A percentile compares a stretch with the other conserved stretches of the same genome.
Evolutionary conservation across 1,140 invertebrate genomes (phyloP).

Genomic region (Spodoptera litura): DNA sequence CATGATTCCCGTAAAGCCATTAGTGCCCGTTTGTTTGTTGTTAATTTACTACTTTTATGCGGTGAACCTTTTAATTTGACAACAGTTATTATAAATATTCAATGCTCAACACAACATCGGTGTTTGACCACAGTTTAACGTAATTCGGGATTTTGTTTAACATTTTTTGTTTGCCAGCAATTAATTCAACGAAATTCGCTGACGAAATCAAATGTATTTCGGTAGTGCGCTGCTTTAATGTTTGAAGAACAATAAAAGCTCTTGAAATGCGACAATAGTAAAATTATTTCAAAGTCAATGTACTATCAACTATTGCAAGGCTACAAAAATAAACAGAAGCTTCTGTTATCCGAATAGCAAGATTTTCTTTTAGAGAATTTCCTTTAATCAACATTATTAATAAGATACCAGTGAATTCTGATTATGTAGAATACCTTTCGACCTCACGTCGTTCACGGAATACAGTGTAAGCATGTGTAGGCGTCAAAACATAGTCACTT

Average conservation of each 20-base stretch:
- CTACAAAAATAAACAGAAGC: not conserved
- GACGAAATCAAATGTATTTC: constrained; percentile 24
- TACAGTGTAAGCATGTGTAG: constrained; percentile 35
- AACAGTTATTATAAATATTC: constrained; percentile 23
- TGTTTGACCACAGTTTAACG: constrained; percentile 18
- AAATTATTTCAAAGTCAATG: not conserved
- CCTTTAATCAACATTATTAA: constrained; percentile 16
- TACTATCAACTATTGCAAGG: not conserved
- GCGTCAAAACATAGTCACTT: constrained; percentile 42
- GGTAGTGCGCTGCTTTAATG: not conserved
- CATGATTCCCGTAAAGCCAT: constrained; percentile 67
- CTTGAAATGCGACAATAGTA: not conserved
- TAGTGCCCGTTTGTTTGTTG: constrained; percentile 51
- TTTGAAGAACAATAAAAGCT: not conserved
- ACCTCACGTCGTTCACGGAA: constrained; percentile 37
- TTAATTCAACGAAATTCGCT: constrained; percentile 27
- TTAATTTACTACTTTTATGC: constrained; percentile 42
- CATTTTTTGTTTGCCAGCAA: constrained; percentile 21
- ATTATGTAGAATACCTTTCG: constrained; percentile 19
- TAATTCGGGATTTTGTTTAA: constrained; percentile 21
- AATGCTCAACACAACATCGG: constrained; percentile 10
- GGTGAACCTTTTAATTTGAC: constrained; percentile 42
- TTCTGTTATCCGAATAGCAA: not conserved
- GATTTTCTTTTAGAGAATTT: not conserved
- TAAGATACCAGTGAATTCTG: constrained; percentile 18